phyloP scores from a whole-genome alignment of 2,797 vertebrate species.

The Menidia menidia region DNA sequence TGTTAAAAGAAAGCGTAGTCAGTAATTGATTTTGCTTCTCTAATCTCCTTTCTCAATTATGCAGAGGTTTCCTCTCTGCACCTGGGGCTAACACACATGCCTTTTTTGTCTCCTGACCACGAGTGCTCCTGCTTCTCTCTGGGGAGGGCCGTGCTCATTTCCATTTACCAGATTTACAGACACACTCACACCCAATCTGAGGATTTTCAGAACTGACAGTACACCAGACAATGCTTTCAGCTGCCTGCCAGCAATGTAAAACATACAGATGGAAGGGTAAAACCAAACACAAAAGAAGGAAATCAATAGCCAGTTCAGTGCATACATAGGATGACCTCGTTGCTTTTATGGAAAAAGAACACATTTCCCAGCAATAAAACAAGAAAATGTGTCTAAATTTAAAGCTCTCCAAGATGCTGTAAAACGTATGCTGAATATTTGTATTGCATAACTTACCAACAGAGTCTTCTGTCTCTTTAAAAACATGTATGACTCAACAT shows the following conservation, averaged over 20 bases:
- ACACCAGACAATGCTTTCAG: slow-evolving; percentile 65
- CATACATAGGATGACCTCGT: neutral
- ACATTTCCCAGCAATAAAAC: neutral
- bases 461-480: slow-evolving; percentile 9
- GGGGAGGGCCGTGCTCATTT: slow-evolving; percentile 51
- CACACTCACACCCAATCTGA: slow-evolving; percentile 22
- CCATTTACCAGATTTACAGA: slow-evolving; percentile 28
- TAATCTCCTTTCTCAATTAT: slow-evolving; percentile 67
- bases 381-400: neutral
- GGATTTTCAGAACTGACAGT: slow-evolving; percentile 35
- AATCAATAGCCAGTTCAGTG: slow-evolving; percentile 19
- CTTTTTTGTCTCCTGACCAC: slow-evolving; percentile 50
- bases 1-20: slow-evolving; percentile 35
- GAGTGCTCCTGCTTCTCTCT: slow-evolving; percentile 45
- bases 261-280: slow-evolving; percentile 57
- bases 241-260: slow-evolving; percentile 60
- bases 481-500: slow-evolving; percentile 16
- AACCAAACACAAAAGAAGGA: slow-evolving; percentile 46
- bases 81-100: slow-evolving; percentile 65
- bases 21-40: slow-evolving; percentile 64
- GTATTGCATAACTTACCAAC: neutral
- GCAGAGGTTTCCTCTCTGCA: slow-evolving; percentile 58
- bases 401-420: no score
- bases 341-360: neutral
- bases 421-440: no score